These are phyloP conservation scores for Lethenteron reissneri DNA, from an alignment of 2,113 vertebrate species.

Conservation along the genomic window DNA sequence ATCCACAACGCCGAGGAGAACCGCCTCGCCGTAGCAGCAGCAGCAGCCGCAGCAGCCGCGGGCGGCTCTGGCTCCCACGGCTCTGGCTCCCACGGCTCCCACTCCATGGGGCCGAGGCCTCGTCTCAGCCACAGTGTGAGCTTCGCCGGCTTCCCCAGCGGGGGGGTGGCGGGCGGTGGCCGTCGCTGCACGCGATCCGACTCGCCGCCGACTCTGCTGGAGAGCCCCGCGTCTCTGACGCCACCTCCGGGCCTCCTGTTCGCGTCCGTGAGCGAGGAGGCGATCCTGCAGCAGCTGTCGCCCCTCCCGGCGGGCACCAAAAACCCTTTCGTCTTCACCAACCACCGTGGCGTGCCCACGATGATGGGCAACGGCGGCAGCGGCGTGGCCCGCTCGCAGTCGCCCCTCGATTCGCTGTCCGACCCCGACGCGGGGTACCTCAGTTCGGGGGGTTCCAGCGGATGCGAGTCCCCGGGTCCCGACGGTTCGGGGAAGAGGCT, in stretches of 20 bases:
- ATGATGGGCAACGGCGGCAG: conserved; percentile 41
- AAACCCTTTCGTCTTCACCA: conserved; percentile 78
- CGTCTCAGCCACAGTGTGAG: conserved; percentile 95
- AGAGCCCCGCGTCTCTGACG: conserved; percentile 73
- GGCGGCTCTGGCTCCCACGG: no score
- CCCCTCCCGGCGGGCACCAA: conserved; percentile 56
- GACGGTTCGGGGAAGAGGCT: conserved; percentile 67
- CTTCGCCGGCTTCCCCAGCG: conserved; percentile 52
- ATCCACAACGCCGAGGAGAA: conserved; percentile 93
- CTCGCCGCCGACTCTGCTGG: not conserved
- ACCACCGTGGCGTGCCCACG: conserved; percentile 39
- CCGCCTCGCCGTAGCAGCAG: conserved; percentile 35
- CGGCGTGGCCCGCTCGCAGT: conserved; percentile 54
- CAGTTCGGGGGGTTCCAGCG: conserved; percentile 79
- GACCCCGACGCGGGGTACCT: conserved; percentile 40
- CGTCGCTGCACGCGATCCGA: not conserved
- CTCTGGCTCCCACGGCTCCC: no score
- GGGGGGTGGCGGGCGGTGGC: conserved; percentile 13
- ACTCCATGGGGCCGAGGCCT: conserved; percentile 31
- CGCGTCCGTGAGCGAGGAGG: conserved; percentile 25
- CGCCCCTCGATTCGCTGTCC: conserved; percentile 44
- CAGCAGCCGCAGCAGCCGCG: conserved; percentile 5
- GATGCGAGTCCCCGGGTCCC: conserved; percentile 73
- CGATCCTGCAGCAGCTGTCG: conserved; percentile 28
- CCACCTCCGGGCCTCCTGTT: conserved; percentile 55